Base-by-base conservation (phyloP, 2,113 vertebrate species). In the Apeltes quadracus region DNA sequence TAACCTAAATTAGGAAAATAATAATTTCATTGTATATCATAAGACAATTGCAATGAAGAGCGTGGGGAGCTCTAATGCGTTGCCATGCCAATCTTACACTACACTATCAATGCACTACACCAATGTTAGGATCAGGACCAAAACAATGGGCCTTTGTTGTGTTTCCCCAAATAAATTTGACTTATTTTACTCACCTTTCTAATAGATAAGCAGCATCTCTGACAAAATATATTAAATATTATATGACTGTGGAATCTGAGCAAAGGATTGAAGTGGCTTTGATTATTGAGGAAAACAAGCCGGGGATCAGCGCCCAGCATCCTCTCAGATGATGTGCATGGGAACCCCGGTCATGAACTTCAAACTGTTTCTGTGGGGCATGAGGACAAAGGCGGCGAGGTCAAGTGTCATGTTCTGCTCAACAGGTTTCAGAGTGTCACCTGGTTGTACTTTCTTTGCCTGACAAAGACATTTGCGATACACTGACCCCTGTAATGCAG, bases 391-490 rank as follows among this genome's bases (percentile, higher is more conserved):
- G 82, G 79, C 76, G 38, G 44, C 14, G 74, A 72, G 87, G 87
- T 88, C 88, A 91, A 76, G 79, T 73, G 87, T 92, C 90, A 87
- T 72, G 85, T 85, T 89, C 25, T 75, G 55, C 69, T 88, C 80
- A 64, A 78, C 84, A 79, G 81, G 88, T 92, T 92, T 92, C 88
- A 91, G 70, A 85, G 84, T 87, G 84, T 90, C 85, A 88, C 82
- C 83, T 61, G 82, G 75, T 83, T 57, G 75, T 83, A 61, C 58
- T 57, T 85, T 83, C 68, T 57, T 61, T 77, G 87, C 87, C 88
- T 87, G 68, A 81, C 58, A 73, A 29, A 61, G 61, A 85, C 58
- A 74, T 80, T 68, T 46, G 77, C 77, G 38, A 41, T 55, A 78
- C 64, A 65, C 48, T 82, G 62, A 75, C 61, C 64, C 56, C 57